Evolutionary conservation across 2,113 vertebrate genomes (phyloP).

Genomic region (Corythoichthys intestinalis): DNA sequence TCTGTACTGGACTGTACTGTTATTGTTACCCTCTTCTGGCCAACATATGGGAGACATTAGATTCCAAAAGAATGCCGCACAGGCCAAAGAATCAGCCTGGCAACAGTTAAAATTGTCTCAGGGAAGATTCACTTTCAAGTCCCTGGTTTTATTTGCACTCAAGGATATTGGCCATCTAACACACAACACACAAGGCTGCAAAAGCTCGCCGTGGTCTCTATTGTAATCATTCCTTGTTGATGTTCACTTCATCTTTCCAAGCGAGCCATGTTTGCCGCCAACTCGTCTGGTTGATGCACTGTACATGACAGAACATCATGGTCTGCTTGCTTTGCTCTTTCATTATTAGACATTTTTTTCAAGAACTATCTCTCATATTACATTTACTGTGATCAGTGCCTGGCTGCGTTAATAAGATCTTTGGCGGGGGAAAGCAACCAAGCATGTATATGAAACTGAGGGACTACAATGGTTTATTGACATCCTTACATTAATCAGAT

Average conservation of each 20-base stretch:
- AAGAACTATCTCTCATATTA: not conserved
- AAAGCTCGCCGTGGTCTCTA: conserved; percentile 9
- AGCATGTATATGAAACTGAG: not conserved
- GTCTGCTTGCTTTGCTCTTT: not conserved
- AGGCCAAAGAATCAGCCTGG: conserved; percentile 44
- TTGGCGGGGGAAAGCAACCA: not conserved
- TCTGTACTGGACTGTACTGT: conserved; percentile 16
- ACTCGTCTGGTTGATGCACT: not conserved
- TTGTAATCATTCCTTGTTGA: conserved; percentile 21
- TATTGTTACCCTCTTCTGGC: conserved; percentile 30
- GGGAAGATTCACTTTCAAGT: conserved; percentile 33
- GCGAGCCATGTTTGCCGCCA: conserved; percentile 8
- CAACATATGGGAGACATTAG: conserved; percentile 64
- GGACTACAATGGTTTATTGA: not conserved
- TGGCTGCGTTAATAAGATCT: not conserved
- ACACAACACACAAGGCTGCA: conserved; percentile 19
- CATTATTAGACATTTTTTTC: not conserved
- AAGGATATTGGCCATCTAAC: conserved; percentile 25
- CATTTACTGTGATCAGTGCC: not conserved
- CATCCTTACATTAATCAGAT: not conserved
- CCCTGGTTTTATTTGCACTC: conserved; percentile 23
- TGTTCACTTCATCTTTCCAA: conserved; percentile 20
- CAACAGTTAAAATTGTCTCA: conserved; percentile 44
- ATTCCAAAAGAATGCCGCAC: conserved; percentile 44
- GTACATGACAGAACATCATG: not conserved